These are phyloP conservation scores for Papilio aristodemus DNA, from an alignment of 1,140 invertebrate genomes.

Conservation along the genomic window DNA sequence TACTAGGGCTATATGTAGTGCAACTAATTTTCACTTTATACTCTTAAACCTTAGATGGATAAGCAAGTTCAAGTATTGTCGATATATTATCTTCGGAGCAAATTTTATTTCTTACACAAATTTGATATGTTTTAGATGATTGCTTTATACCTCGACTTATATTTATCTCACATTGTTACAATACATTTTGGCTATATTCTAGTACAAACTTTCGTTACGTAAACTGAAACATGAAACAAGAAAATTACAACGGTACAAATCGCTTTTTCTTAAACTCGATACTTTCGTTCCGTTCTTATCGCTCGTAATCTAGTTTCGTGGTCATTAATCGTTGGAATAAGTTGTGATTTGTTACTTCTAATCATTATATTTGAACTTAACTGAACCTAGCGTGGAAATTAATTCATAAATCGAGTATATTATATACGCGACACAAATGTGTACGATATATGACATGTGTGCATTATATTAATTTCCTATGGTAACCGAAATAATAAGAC, in stretches of 20 bases:
- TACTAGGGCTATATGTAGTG: too few species aligned
- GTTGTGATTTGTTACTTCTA: conserved; percentile 3
- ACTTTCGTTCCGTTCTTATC: conserved; percentile 5
- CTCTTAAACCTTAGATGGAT: too few species aligned
- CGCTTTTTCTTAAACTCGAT: conserved; percentile 5
- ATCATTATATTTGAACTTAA: background rate
- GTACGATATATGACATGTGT: background rate
- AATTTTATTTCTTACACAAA: too few species aligned
- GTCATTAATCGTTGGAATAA: conserved; percentile 4
- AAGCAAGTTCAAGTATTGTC: too few species aligned
- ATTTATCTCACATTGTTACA: too few species aligned
- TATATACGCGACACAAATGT: background rate
- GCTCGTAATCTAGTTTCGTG: background rate
- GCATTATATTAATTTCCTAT: too few species aligned
- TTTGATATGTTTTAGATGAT: too few species aligned
- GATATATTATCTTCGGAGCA: too few species aligned
- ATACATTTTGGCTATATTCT: background rate
- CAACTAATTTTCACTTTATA: too few species aligned
- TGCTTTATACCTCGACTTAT: too few species aligned
- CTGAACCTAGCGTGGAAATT: background rate
- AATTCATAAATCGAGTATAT: background rate
- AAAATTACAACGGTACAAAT: conserved; percentile 3
- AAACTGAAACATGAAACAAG: background rate
- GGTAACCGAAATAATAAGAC: too few species aligned
- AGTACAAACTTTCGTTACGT: background rate